Evolutionary conservation across 2,888 invertebrate genomes (phyloP).

Genomic region (Steinernema carpocapsae): DNA sequence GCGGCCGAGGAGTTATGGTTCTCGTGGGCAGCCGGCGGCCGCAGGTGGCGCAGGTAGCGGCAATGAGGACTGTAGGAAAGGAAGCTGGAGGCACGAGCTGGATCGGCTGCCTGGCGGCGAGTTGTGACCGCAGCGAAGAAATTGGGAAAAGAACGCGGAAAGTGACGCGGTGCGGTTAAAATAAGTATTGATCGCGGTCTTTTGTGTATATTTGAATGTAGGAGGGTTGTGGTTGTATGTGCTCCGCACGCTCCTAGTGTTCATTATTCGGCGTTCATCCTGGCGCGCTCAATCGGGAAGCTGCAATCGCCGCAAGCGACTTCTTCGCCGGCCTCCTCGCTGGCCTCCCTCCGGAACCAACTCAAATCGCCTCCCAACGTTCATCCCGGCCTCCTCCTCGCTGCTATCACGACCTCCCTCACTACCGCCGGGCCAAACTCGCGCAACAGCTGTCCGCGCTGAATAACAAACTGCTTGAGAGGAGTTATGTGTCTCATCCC

Average conservation of each 20-base stretch:
- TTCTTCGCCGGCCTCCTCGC: no score
- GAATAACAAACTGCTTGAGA: constrained; percentile 4
- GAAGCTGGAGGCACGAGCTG: not conserved
- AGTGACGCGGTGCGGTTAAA: constrained; percentile 16
- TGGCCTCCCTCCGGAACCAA: not conserved
- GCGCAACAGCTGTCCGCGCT: constrained; percentile 30
- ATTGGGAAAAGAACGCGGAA: constrained; percentile 28
- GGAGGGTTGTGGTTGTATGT: constrained; percentile 21
- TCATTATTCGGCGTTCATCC: constrained; percentile 26
- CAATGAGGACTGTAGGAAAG: not conserved
- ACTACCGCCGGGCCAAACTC: not conserved
- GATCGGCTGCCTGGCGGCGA: constrained; percentile 3
- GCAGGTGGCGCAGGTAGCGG: not conserved
- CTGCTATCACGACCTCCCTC: not conserved
- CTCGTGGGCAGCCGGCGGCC: not conserved
- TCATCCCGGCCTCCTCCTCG: not conserved
- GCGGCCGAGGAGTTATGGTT: not conserved
- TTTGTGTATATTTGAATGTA: constrained; percentile 33
- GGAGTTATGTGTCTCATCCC: constrained; percentile 1
- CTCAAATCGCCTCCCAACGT: not conserved
- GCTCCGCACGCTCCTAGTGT: not conserved
- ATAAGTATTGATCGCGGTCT: constrained; percentile 26
- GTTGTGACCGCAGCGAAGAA: constrained; percentile 19
- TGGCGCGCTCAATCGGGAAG: constrained; percentile 25
- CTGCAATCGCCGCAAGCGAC: not conserved